Conservation (phyloP, 2,888 invertebrate species). For the Apeira syringaria region DNA sequence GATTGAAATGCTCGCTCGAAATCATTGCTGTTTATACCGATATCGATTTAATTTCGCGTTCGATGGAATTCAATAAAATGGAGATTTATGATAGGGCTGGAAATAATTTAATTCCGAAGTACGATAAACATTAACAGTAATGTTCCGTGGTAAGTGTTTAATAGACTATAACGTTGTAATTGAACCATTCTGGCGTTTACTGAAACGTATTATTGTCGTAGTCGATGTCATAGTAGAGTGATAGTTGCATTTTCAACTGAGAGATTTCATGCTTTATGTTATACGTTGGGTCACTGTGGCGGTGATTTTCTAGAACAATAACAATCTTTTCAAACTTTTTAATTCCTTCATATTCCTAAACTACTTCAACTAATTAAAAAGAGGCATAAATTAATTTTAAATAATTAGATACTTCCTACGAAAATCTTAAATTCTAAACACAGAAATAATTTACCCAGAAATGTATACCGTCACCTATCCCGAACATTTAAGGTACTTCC, state of each 20-base stretch:
- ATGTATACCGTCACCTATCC: constrained; percentile 22
- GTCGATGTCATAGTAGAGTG: too few relatives aligned
- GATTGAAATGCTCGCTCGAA: constrained; percentile 62
- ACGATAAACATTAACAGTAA: constrained; percentile 31
- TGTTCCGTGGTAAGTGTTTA: constrained; percentile 7
- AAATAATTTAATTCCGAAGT: constrained; percentile 37
- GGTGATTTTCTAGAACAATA: too few relatives aligned
- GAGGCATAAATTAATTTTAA: too few relatives aligned
- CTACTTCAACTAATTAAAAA: too few relatives aligned
- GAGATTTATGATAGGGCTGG: constrained; percentile 39
- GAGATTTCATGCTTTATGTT: too few relatives aligned
- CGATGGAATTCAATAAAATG: constrained; percentile 48
- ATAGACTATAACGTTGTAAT: constrained; percentile 7
- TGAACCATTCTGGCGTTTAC: background rate
- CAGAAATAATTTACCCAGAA: too few relatives aligned
- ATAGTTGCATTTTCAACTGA: too few relatives aligned
- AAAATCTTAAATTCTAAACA: too few relatives aligned
- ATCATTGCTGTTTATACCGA: constrained; percentile 52
- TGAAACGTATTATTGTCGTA: constrained; percentile 5
- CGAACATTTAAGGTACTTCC: constrained; percentile 51
- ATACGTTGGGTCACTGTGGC: too few relatives aligned
- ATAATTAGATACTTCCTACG: too few relatives aligned
- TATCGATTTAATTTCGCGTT: constrained; percentile 56
- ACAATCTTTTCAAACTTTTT: too few relatives aligned
- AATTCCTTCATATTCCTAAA: too few relatives aligned